These are phyloP conservation scores for Triplophysa yarkandensis DNA, from an alignment of 2,797 vertebrate genomes.

Conservation along the genomic window DNA sequence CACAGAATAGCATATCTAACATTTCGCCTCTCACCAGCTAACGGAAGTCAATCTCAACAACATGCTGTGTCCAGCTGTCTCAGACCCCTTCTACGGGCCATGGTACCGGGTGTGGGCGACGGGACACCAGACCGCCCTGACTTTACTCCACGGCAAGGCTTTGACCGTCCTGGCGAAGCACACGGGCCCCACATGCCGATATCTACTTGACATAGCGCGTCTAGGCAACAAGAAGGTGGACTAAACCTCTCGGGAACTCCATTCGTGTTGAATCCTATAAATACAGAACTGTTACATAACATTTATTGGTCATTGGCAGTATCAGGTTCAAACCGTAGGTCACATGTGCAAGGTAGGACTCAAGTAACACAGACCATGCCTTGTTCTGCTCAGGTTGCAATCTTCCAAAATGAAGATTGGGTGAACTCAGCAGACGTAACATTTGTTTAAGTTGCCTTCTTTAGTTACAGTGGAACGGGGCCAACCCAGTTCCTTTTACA, in stretches of 20 bases:
- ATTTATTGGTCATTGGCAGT: slow-evolving; percentile 5
- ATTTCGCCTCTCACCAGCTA: slow-evolving; percentile 69
- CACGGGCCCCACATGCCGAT: slow-evolving; percentile 76
- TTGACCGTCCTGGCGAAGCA: slow-evolving; percentile 85
- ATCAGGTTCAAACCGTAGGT: background rate
- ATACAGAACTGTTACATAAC: background rate
- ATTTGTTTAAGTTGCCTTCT: slow-evolving; percentile 65
- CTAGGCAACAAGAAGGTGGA: slow-evolving; percentile 92
- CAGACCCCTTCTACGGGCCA: slow-evolving; percentile 96
- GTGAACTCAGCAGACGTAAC: slow-evolving; percentile 20
- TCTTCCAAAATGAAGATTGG: slow-evolving; percentile 37
- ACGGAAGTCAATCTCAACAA: slow-evolving; percentile 99
- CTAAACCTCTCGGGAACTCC: slow-evolving; percentile 65
- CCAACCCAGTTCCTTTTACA: slow-evolving; percentile 47
- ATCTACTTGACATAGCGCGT: slow-evolving; percentile 79
- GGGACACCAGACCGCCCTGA: slow-evolving; percentile 95
- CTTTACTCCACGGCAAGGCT: slow-evolving; percentile 92
- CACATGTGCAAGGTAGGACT: background rate
- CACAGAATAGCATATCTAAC: background rate
- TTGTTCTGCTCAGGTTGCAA: slow-evolving; percentile 23
- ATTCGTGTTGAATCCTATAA: slow-evolving; percentile 6
- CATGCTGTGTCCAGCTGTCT: slow-evolving; percentile 98
- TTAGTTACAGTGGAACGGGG: slow-evolving; percentile 40
- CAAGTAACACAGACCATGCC: slow-evolving; percentile 27
- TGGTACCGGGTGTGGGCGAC: slow-evolving; percentile 97